Evolutionary conservation across 2,797 vertebrate genomes (phyloP).

Genomic region (Sternarchorhynchus goeldii): DNA sequence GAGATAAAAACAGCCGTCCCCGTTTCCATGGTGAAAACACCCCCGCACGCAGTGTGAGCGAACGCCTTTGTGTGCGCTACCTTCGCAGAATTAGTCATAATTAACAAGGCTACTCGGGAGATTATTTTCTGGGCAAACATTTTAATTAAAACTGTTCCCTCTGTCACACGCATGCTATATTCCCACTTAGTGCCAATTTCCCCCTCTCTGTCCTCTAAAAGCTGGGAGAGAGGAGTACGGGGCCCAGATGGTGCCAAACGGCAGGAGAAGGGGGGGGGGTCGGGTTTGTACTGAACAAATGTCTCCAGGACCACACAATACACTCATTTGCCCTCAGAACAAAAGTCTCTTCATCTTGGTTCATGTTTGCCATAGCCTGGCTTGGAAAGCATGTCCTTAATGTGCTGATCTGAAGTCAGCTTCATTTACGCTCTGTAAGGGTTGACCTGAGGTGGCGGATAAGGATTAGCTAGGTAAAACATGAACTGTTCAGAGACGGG

Average conservation of each 20-base stretch:
- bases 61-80: slow-evolving; percentile 50
- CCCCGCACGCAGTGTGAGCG: slow-evolving; percentile 37
- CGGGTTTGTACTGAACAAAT: slow-evolving; percentile 44
- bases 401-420: neutral
- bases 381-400: neutral
- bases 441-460: too few relatives aligned
- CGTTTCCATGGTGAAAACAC: slow-evolving; percentile 58
- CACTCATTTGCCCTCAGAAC: slow-evolving; percentile 26
- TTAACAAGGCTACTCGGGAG: slow-evolving; percentile 75
- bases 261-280: slow-evolving; percentile 36
- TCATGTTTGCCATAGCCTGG: neutral
- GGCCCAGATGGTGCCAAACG: slow-evolving; percentile 65
- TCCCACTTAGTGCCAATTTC: slow-evolving; percentile 76
- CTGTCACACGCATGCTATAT: slow-evolving; percentile 70
- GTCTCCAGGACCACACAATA: slow-evolving; percentile 32
- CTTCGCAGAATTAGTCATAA: slow-evolving; percentile 73
- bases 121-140: slow-evolving; percentile 79
- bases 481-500: too few relatives aligned
- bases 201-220: slow-evolving; percentile 65
- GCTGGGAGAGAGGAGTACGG: slow-evolving; percentile 61
- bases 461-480: too few relatives aligned
- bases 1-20: slow-evolving; percentile 38
- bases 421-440: too few relatives aligned
- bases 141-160: slow-evolving; percentile 79
- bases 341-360: neutral